phyloP scores from a whole-genome alignment of 2,888 invertebrate genomes.

The Slavum lentiscoides region DNA sequence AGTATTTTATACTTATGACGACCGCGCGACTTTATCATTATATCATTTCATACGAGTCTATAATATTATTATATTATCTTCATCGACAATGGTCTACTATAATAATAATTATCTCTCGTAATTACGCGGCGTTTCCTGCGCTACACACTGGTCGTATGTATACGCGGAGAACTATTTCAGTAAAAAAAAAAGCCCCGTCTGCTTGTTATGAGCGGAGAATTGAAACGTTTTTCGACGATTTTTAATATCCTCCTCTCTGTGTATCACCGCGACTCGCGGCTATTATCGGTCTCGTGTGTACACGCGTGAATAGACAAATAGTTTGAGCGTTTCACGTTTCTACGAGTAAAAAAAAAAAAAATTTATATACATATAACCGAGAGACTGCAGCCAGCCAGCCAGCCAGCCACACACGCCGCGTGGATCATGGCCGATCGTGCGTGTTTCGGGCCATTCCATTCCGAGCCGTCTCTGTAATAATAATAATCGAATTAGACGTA shows the following conservation, averaged over 20 bases:
- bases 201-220: not conserved
- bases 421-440: constrained; percentile 17
- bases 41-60: too few relatives aligned
- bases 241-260: not conserved
- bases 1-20: too few relatives aligned
- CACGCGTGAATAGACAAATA: not conserved
- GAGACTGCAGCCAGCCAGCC: not conserved
- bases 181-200: too few relatives aligned
- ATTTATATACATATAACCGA: not conserved
- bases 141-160: too few relatives aligned
- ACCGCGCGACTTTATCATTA: too few relatives aligned
- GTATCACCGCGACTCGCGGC: too few relatives aligned
- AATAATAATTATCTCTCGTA: too few relatives aligned
- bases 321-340: not conserved
- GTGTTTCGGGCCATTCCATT: constrained; percentile 14
- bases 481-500: constrained; percentile 30
- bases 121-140: too few relatives aligned
- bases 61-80: too few relatives aligned
- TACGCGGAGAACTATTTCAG: too few relatives aligned
- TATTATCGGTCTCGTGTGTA: not conserved
- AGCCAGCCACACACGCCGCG: not conserved
- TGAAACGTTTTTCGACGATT: not conserved
- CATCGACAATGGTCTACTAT: too few relatives aligned
- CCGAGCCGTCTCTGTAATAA: not conserved
- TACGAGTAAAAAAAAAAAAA: too few relatives aligned